Percentiles rank a stretch among this genome's conserved stretches.
phyloP scores from a whole-genome alignment of 2,113 vertebrate species.

The Clarias magur region DNA sequence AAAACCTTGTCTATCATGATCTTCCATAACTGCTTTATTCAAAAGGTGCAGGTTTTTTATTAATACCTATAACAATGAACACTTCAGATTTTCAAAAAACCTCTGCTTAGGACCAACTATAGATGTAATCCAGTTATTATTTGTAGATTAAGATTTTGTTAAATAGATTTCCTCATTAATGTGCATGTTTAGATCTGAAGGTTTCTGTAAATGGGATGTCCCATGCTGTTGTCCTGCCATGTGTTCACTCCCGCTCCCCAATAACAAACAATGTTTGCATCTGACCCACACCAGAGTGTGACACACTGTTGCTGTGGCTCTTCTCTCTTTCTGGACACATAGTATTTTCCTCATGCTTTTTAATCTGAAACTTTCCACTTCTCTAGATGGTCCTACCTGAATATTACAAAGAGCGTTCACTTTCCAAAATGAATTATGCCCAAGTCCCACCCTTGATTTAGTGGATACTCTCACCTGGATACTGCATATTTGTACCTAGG shows the following conservation, averaged over 20 bases:
- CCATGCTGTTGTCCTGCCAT: not conserved
- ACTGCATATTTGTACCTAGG: not conserved
- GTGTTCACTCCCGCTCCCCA: not conserved
- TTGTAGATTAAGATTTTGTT: not conserved
- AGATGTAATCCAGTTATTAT: not conserved
- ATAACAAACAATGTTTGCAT: not conserved
- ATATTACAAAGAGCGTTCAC: not conserved
- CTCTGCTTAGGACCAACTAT: not conserved
- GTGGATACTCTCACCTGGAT: not conserved
- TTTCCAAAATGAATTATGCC: not conserved
- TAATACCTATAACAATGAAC: not conserved
- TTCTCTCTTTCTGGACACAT: not conserved
- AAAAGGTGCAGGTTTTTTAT: not conserved
- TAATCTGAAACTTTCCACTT: not conserved
- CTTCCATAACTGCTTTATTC: not conserved
- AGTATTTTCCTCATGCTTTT: not conserved
- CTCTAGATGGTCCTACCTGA: not conserved
- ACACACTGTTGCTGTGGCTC: not conserved
- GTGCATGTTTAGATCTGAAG: not conserved
- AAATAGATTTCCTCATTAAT: not conserved
- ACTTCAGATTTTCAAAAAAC: not conserved
- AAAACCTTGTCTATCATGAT: not conserved
- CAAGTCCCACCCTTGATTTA: not conserved
- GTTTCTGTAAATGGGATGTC: not conserved
- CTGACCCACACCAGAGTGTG: not conserved